These are phyloP conservation scores for Aphelenchoides bicaudatus DNA, from an alignment of 2,888 invertebrate genomes.

Conservation along the genomic window DNA sequence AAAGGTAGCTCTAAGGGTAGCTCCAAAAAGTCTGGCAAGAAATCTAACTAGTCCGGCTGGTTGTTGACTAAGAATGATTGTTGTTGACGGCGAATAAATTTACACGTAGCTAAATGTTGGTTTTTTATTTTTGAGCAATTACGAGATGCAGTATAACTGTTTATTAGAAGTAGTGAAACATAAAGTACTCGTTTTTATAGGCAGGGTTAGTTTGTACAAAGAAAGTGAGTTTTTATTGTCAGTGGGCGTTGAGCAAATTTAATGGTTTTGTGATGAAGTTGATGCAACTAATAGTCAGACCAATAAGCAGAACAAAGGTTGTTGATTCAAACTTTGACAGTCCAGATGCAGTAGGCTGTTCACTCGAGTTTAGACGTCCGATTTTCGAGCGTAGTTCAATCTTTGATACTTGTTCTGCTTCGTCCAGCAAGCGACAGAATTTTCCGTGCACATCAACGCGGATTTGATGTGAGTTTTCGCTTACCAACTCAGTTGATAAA, in stretches of 20 bases:
- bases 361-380: background rate
- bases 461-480: slow-evolving; percentile 42
- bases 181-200: background rate
- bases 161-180: slow-evolving; percentile 9
- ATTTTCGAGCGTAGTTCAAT: background rate
- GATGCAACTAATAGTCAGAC: background rate
- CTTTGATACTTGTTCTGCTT: slow-evolving; percentile 43
- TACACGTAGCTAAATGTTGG: too few relatives aligned
- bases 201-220: background rate
- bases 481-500: slow-evolving; percentile 40
- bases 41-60: too few relatives aligned
- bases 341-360: background rate
- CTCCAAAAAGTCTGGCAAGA: too few relatives aligned
- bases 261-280: background rate
- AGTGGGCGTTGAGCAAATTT: slow-evolving; percentile 15
- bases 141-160: too few relatives aligned
- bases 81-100: too few relatives aligned
- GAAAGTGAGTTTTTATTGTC: slow-evolving; percentile 5
- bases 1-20: too few relatives aligned
- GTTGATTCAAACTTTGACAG: background rate
- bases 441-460: slow-evolving; percentile 52
- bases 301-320: background rate
- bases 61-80: too few relatives aligned
- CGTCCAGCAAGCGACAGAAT: slow-evolving; percentile 52
- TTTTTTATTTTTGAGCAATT: too few relatives aligned